Conservation (phyloP, 2,888 invertebrate genomes). For the Ophion ventricosus region DNA sequence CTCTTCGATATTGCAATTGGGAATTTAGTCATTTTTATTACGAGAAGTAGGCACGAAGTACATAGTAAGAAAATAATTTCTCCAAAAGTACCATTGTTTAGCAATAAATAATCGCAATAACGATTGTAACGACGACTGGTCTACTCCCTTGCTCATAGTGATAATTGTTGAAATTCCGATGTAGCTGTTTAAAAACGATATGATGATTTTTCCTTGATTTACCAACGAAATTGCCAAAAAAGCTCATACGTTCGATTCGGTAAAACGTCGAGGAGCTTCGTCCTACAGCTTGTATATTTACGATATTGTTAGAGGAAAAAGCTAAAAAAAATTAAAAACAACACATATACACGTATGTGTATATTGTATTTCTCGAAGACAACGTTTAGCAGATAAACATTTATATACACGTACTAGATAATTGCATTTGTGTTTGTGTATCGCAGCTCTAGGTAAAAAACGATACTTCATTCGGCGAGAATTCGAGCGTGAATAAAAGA, state of each 20-base stretch:
- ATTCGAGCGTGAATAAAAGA: background rate
- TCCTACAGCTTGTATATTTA: constrained; percentile 53
- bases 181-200: background rate
- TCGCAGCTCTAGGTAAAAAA: constrained; percentile 10
- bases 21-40: background rate
- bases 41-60: background rate
- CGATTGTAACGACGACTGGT: background rate
- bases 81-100: too few relatives aligned
- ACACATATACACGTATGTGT: constrained; percentile 14
- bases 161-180: background rate
- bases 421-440: constrained; percentile 56
- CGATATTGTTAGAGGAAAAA: background rate
- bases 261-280: constrained; percentile 45
- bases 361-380: constrained; percentile 13
- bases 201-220: background rate
- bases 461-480: constrained; percentile 27
- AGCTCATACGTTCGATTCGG: constrained; percentile 44
- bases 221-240: background rate
- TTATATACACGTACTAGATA: constrained; percentile 50
- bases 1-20: background rate
- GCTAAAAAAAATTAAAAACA: too few relatives aligned
- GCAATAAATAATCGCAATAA: background rate
- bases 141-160: background rate
- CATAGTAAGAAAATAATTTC: background rate
- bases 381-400: constrained; percentile 43